These are phyloP conservation scores for Orthonychiurus folsomi DNA, from an alignment of 2,888 invertebrate species.

Conservation along the genomic window DNA sequence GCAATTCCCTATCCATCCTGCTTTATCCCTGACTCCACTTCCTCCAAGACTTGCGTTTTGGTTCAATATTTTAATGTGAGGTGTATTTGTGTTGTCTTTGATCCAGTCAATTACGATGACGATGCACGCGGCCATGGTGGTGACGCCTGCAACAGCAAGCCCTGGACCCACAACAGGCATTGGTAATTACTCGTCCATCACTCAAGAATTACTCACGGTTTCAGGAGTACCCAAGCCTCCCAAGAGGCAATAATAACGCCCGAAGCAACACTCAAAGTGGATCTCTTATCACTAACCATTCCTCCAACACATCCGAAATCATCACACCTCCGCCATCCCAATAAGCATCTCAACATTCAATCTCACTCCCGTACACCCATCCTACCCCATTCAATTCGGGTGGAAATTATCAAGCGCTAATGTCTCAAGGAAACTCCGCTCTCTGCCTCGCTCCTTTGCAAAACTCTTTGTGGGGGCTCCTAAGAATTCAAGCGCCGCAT, in stretches of 20 bases:
- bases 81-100: constrained; percentile 13
- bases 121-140: constrained; percentile 7
- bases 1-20: too few relatives aligned
- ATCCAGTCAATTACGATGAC: constrained; percentile 38
- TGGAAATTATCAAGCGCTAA: too few relatives aligned
- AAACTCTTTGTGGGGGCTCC: too few relatives aligned
- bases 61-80: too few relatives aligned
- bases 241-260: constrained; percentile 21
- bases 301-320: not conserved
- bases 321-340: not conserved
- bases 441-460: too few relatives aligned
- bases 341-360: too few relatives aligned
- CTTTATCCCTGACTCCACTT: too few relatives aligned
- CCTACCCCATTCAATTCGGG: too few relatives aligned
- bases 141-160: constrained; percentile 9
- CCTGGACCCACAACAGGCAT: constrained; percentile 19
- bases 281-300: constrained; percentile 14
- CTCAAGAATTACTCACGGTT: constrained; percentile 11
- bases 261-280: constrained; percentile 36
- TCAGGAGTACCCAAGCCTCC: not conserved
- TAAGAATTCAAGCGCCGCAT: too few relatives aligned
- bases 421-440: too few relatives aligned
- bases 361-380: too few relatives aligned
- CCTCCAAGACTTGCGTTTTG: too few relatives aligned
- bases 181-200: constrained; percentile 20